Base-by-base conservation (phyloP, 2,797 vertebrate species). In the Salarias fasciatus region DNA sequence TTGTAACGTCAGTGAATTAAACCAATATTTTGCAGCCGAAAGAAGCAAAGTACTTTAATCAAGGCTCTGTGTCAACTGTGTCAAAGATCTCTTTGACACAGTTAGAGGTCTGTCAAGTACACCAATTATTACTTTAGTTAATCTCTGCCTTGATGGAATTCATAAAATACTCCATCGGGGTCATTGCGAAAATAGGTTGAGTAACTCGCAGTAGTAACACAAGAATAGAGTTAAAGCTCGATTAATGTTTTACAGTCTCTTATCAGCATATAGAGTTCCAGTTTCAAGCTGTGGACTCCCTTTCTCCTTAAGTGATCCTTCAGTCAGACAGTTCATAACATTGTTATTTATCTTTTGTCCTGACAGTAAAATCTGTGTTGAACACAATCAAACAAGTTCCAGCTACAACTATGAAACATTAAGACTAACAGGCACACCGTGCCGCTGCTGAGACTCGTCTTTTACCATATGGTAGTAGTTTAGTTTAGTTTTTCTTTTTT, bases 221-320 rank as follows among this genome's bases (percentile, higher is more conserved):
- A 37, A 28, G 29, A 72, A 41, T 41, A 48, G 15, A 41, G 36
- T 57, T 64, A 58, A 10, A 69, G 44, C 35, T 40, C 14, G 29
- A 53, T 28, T 24, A 41, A 11, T 63, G 47, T 45, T 56, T 53
- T 24, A 24, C 18, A 24, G 29, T 44, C 52, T 28, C 37, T 59
- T n/a, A 46, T 53, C 9, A 54, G 75, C 6, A 72, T 24, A 67
- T 51, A 24, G 33, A 43, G 43, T 47, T 53, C 62, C 2, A 24
- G 18, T 24, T 24, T 24, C 18, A 24, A n/a, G 51, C 59, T 69
- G 67, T n/a, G 72, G 52, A 49, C 12, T 18, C 18, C 15, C 14
- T 30, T 30, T 28, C 11, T 40, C 7, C 36, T 64, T 8, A 9
- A 8, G 37, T 35, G 51, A 63, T 69, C 35, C 55, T 64, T 55